Base-by-base conservation (phyloP, 2,888 invertebrate genomes). In the Timema podura region DNA sequence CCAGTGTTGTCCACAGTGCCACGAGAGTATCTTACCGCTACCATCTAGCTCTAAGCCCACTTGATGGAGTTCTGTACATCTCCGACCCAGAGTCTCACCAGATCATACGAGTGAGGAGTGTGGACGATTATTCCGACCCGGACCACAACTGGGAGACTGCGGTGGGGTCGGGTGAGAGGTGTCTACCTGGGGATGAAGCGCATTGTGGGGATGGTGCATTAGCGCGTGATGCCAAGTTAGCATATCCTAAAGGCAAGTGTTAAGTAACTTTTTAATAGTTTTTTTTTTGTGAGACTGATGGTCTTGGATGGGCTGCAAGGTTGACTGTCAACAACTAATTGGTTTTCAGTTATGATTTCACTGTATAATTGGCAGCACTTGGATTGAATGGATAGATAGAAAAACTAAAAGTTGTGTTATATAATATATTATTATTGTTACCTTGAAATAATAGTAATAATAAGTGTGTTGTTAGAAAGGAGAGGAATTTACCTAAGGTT, bases 31-130 rank as follows among this genome's bases (percentile, higher is more conserved):
- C 96, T 0, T 97, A 98, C 82, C 91, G 96, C 70, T 98, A 98
- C 81, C 96, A 97, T 83, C 93, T 99, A 88, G 95, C 97, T 0
- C 84, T 98, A 61, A 96, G 96, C 77, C 98, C 98, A 0, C 85
- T 96, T 13, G 96, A 97, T 80, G 96, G 96, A 46, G 91, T 91
- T 1, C 86, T 98, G 10, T 98, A 96, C 83, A 94, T 98, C 77
- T 96, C 98, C 0, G 96, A 98, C 80, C 96, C 97, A 0, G 96
- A 96, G 80, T 93, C 94, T 0, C 95, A 96, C 80, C 96, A 96
- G 81, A 96, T 97, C 75, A 91, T 96, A 73, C 88, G 91, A 74
- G 94, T 95, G 1, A 87, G 92, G 61, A 91, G 92, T 78, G 90
- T 90, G 1, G 89, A 89, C 73, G 94, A 95, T 80, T 92, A 88